Percentiles rank a stretch among this genome's conserved stretches.
Conservation (phyloP, 2,113 vertebrate species). For the Crocuta crocuta region DNA sequence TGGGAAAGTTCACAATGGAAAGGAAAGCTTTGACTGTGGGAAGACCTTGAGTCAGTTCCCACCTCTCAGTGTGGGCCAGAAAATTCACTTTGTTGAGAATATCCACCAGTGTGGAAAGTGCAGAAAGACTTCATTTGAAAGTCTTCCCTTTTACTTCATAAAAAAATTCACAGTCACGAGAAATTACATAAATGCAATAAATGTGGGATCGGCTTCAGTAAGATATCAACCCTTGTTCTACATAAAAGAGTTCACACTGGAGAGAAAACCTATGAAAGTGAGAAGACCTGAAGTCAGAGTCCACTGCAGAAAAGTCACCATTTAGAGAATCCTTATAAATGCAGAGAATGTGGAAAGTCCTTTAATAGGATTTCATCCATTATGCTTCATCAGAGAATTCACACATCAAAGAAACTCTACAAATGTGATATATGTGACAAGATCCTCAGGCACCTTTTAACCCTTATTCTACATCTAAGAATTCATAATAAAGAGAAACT, state of each 20-base stretch:
- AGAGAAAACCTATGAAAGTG: not conserved
- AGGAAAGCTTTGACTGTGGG: not conserved
- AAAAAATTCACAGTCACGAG: constrained; percentile 11
- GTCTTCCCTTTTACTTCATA: constrained; percentile 59
- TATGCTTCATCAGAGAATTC: constrained; percentile 72
- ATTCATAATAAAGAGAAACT: not conserved
- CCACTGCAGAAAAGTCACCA: not conserved
- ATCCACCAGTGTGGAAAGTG: constrained; percentile 36
- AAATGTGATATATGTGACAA: constrained; percentile 54
- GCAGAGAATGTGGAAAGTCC: constrained; percentile 65
- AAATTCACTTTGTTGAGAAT: not conserved
- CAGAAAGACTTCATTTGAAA: constrained; percentile 21
- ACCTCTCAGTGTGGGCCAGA: not conserved
- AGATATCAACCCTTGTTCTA: not conserved
- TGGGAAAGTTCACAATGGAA: not conserved
- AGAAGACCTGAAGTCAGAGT: not conserved
- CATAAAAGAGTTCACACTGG: not conserved
- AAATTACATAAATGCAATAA: not conserved
- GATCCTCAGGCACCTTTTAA: constrained; percentile 20
- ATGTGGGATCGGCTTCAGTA: constrained; percentile 24
- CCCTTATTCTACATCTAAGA: constrained; percentile 63
- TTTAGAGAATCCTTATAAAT: constrained; percentile 61
- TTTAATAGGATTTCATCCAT: constrained; percentile 60
- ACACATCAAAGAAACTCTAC: constrained; percentile 21
- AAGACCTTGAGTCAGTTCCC: not conserved